Evolutionary conservation across 2,888 invertebrate species (phyloP), one percentile per base, ranked within the genome.

Genomic region (Sesia bembeciformis): DNA sequence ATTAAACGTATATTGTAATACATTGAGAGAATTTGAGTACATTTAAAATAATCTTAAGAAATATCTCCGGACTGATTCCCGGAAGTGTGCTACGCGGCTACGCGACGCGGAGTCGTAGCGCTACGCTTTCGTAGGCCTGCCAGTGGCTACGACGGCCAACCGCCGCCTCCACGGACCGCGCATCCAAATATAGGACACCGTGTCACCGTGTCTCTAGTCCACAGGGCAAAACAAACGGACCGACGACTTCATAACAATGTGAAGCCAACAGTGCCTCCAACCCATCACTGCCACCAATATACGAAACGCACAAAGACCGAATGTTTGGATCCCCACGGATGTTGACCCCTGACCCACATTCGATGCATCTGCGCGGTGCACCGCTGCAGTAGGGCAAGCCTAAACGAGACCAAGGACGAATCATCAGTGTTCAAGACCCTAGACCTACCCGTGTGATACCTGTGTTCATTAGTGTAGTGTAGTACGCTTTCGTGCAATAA

Each of bases 41-140:
- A 50, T 39, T 38, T 38, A 23, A 50, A 50, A 50, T 4, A 50
- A 50, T 50, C 74, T 55, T 53, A 46, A 56, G 76, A 76, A 7
- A 58, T 62, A 78, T 84, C 84, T 57, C 58, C 2, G 49, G 82
- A 80, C 59, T 49, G 50, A 57, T 68, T 75, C 76, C 61, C 57
- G 84, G 85, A 85, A 84, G 84, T 74, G 71, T 61, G 62, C 56
- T 63, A 64, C 76, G 62, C 63, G 64, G 68, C 76, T 71, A 70
- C 75, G 76, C 69, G 73, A 72, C 68, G 71, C 75, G 76, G 71
- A 75, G 76, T 72, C 82, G 81, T 83, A 83, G 81, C 78, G 76
- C 81, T 82, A 80, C 80, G 81, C 65, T 66, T 67, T 74, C 83
- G 85, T 87, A 87, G 86, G 84, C 85, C 82, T 77, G 71, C 73